Evolutionary conservation across 2,888 invertebrate species (phyloP).

Genomic region (Orthosia incerta): DNA sequence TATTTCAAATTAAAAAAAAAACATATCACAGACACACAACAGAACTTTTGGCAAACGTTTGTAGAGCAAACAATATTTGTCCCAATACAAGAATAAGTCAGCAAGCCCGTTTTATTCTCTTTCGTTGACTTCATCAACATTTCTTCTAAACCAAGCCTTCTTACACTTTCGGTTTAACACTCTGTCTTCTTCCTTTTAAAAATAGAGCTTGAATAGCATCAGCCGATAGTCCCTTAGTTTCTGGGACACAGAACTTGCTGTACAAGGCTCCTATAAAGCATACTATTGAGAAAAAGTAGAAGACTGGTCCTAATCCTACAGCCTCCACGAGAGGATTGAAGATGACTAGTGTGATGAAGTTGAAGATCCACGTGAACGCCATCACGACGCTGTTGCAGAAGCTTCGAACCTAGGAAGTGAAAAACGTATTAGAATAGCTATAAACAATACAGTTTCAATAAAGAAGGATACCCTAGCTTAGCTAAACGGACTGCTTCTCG

Average conservation of each 20-base stretch:
- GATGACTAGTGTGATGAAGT: slow-evolving; percentile 79
- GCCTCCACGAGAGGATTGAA: slow-evolving; percentile 78
- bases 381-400: slow-evolving; percentile 77
- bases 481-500: not conserved
- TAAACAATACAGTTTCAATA: not conserved
- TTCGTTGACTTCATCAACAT: not conserved
- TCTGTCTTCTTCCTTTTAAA: slow-evolving; percentile 64
- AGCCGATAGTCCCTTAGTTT: slow-evolving; percentile 83
- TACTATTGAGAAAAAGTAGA: slow-evolving; percentile 80
- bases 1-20: slow-evolving; percentile 29
- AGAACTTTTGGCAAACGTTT: slow-evolving; percentile 21
- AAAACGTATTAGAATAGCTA: not conserved
- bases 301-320: slow-evolving; percentile 80
- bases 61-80: slow-evolving; percentile 21
- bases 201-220: slow-evolving; percentile 79
- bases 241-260: slow-evolving; percentile 80
- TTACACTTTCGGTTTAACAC: slow-evolving; percentile 34
- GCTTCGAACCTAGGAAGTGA: slow-evolving; percentile 75
- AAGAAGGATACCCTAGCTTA: not conserved
- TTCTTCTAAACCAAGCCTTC: not conserved
- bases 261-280: slow-evolving; percentile 78
- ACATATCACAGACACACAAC: slow-evolving; percentile 8
- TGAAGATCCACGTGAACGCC: slow-evolving; percentile 75
- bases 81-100: slow-evolving; percentile 3
- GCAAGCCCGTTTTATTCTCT: not conserved